phyloP scores from a whole-genome alignment of 2,797 vertebrate genomes.

The Botia almorhae region DNA sequence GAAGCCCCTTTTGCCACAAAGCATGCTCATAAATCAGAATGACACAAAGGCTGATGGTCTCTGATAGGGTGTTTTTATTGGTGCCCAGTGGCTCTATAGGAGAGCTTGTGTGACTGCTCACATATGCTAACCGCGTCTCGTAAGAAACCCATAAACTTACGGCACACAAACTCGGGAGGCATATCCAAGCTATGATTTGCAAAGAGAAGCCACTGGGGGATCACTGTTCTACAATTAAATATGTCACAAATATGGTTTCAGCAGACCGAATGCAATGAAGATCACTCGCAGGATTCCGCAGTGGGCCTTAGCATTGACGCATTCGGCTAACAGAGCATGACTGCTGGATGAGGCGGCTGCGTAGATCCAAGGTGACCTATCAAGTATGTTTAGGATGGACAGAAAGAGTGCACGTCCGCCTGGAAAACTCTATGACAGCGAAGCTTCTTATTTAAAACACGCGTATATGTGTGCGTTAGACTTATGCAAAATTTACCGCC shows the following conservation, averaged over 20 bases:
- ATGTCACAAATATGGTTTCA: slow-evolving; percentile 31
- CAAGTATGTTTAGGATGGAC: slow-evolving; percentile 55
- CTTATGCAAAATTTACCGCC: slow-evolving; percentile 64
- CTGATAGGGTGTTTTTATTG: slow-evolving; percentile 60
- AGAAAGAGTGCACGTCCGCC: slow-evolving; percentile 60
- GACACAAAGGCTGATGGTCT: slow-evolving; percentile 58
- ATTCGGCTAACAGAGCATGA: slow-evolving; percentile 37
- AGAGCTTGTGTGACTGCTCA: slow-evolving; percentile 41
- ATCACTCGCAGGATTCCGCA: slow-evolving; percentile 31
- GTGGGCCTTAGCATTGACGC: slow-evolving; percentile 28
- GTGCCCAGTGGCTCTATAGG: slow-evolving; percentile 52
- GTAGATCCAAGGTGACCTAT: slow-evolving; percentile 61
- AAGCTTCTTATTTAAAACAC: slow-evolving; percentile 63
- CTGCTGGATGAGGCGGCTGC: slow-evolving; percentile 25
- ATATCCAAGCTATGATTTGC: slow-evolving; percentile 26
- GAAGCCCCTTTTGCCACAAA: slow-evolving; percentile 50
- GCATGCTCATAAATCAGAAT: slow-evolving; percentile 59
- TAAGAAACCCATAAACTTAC: slow-evolving; percentile 32
- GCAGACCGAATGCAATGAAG: slow-evolving; percentile 14
- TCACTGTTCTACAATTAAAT: slow-evolving; percentile 28
- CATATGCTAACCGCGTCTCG: slow-evolving; percentile 46
- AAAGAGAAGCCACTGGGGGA: slow-evolving; percentile 26
- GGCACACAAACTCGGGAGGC: slow-evolving; percentile 33
- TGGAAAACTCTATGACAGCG: slow-evolving; percentile 57
- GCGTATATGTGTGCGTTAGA: slow-evolving; percentile 40